Evolutionary conservation across 2,888 invertebrate genomes (phyloP).

Genomic region (Watsonalla binaria): DNA sequence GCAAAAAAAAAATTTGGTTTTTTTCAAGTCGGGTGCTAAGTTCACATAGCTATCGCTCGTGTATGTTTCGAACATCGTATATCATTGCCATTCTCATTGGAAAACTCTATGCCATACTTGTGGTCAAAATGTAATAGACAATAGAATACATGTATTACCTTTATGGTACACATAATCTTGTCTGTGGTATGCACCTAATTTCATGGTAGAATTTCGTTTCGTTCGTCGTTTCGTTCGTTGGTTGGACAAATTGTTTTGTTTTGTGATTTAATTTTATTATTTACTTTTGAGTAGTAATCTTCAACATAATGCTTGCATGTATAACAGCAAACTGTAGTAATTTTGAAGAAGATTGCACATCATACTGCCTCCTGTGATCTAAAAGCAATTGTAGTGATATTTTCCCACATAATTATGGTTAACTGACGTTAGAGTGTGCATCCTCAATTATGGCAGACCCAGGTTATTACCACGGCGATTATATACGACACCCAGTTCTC

Average conservation of each 20-base stretch:
- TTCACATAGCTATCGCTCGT: too few species aligned
- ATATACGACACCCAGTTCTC: constrained; percentile 92
- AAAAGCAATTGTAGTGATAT: constrained; percentile 71
- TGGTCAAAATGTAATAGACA: too few species aligned
- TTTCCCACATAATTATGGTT: constrained; percentile 78
- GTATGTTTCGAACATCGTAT: too few species aligned
- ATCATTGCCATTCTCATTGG: too few species aligned
- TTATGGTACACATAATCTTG: constrained; percentile 21
- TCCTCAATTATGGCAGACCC: constrained; percentile 80
- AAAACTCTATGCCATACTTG: too few species aligned
- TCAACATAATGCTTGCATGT: constrained; percentile 56
- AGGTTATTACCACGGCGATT: constrained; percentile 87
- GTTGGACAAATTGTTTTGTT: constrained; percentile 65
- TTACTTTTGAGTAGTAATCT: constrained; percentile 43
- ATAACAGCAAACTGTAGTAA: constrained; percentile 35
- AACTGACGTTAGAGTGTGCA: constrained; percentile 77
- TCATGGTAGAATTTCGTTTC: constrained; percentile 59
- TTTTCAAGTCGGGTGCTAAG: too few species aligned
- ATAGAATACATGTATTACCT: not conserved
- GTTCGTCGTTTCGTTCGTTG: constrained; percentile 65
- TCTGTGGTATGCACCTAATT: constrained; percentile 28
- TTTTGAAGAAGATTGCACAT: constrained; percentile 35
- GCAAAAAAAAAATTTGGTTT: too few species aligned
- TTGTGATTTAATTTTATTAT: constrained; percentile 59
- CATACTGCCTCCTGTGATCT: constrained; percentile 59